Base-by-base conservation (phyloP, 2,797 vertebrate species). In the Alca torda region DNA sequence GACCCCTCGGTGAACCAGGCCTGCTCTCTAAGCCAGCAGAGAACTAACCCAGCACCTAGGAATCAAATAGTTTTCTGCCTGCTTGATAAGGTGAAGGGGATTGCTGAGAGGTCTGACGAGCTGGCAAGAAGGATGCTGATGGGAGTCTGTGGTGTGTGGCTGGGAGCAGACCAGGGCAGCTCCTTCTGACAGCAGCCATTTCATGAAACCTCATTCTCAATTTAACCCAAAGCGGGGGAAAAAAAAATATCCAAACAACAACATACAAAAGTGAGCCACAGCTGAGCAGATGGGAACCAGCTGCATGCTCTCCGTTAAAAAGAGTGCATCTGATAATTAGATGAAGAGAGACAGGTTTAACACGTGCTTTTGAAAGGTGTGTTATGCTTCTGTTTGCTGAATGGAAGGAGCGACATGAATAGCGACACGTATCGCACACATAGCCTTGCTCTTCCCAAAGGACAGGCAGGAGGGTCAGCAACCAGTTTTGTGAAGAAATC, bases 341-440 rank as follows among this genome's bases (percentile, higher is more conserved):
- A 30, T 54, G 45, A 59, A 64, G 26, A 79, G 33, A 37, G 48
- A 23, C 20, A 39, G 21, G 21, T 54, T 70, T 31, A 87, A 56
- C 6, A 2, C 14, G 7, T 17, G 16, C 30, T 74, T 82, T 60
- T 70, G 78, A 51, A 87, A 92, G 37, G 80, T 77, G 37, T 35
- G 65, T 41, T 90, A 56, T 19, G 48, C 59, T 90, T 80, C 57
- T 67, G 61, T 50, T 84, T 83, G 76, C 69, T 74, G 73, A 88
- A 28, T 5, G 59, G 65, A 64, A 84, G 41, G 61, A 84, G 56
- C 2, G 28, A 63, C 7, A 5, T 3, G 37, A 78, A 16, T 13
- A 51, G 59, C 0, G 1, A 73, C 50, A 48, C 0, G 0, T 64
- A 20, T 24, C 13, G 11, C 54, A 23, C 60, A 33, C 28, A 1